Conservation (phyloP, 2,113 vertebrate genomes). For the Aspidoscelis tigris region DNA sequence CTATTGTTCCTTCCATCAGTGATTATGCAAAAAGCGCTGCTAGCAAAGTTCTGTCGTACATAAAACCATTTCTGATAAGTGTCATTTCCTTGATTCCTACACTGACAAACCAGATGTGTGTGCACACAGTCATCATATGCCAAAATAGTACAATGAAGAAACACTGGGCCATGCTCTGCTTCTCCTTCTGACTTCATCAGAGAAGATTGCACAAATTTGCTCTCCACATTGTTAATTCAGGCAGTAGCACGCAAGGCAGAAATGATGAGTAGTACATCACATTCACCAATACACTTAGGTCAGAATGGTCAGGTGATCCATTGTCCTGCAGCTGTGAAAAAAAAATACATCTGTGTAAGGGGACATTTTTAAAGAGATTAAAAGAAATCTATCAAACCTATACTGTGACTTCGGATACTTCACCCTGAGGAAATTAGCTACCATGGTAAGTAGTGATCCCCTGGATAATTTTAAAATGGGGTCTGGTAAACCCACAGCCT, state of each 20-base stretch:
- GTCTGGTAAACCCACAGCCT: background rate
- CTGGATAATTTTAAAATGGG: background rate
- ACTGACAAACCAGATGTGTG: conserved; percentile 3
- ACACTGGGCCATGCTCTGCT: background rate
- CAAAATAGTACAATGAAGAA: background rate
- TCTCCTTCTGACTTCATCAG: background rate
- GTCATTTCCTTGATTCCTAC: background rate
- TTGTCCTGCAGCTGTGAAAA: too few relatives aligned
- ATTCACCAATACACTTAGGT: too few relatives aligned
- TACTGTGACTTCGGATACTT: too few relatives aligned
- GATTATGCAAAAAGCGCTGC: background rate
- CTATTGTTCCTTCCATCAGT: background rate
- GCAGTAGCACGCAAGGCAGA: too few relatives aligned
- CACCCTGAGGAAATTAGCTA: background rate
- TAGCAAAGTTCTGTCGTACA: background rate
- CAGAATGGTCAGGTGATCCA: too few relatives aligned
- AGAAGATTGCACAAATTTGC: background rate
- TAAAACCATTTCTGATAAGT: background rate
- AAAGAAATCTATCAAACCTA: too few relatives aligned
- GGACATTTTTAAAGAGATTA: too few relatives aligned
- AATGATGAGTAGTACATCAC: too few relatives aligned
- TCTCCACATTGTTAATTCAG: too few relatives aligned
- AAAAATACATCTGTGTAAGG: too few relatives aligned
- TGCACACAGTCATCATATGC: too few relatives aligned
- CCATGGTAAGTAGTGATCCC: too few relatives aligned